Conservation (phyloP, 2,113 vertebrate species). For the Morphnarchus princeps region DNA sequence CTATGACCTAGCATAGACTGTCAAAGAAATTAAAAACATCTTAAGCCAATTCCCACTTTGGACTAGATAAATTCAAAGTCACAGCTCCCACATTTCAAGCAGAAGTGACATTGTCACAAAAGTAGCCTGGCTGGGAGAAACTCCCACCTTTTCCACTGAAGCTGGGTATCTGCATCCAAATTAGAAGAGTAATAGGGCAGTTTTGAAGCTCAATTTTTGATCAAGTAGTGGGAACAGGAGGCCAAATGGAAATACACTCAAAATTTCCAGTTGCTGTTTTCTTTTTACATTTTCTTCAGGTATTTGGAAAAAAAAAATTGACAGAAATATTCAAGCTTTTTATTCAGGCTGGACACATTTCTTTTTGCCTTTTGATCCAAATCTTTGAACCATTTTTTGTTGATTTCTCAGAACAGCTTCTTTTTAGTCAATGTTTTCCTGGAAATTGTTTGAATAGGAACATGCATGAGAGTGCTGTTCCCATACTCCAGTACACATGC, state of each 20-base stretch:
- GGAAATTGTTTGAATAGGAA: background rate
- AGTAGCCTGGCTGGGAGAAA: background rate
- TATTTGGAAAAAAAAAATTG: background rate
- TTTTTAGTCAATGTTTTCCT: background rate
- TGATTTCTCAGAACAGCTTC: background rate
- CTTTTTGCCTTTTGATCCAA: background rate
- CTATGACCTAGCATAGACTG: background rate
- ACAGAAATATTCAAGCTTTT: background rate
- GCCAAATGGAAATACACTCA: background rate
- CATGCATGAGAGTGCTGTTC: background rate
- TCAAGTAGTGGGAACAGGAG: background rate
- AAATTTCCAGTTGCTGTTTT: background rate
- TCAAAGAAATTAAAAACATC: background rate
- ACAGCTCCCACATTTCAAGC: background rate
- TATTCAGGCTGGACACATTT: background rate
- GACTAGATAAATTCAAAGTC: background rate
- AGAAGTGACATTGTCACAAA: accelerated
- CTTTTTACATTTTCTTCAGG: background rate
- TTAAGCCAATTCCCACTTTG: background rate
- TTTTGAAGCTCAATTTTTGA: background rate
- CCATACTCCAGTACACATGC: background rate
- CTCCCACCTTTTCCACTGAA: background rate
- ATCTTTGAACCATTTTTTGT: background rate
- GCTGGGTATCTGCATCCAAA: background rate
- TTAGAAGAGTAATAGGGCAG: background rate